Base-by-base conservation (phyloP, 2,888 invertebrate genomes). In the Dasysyrphus tricinctus region DNA sequence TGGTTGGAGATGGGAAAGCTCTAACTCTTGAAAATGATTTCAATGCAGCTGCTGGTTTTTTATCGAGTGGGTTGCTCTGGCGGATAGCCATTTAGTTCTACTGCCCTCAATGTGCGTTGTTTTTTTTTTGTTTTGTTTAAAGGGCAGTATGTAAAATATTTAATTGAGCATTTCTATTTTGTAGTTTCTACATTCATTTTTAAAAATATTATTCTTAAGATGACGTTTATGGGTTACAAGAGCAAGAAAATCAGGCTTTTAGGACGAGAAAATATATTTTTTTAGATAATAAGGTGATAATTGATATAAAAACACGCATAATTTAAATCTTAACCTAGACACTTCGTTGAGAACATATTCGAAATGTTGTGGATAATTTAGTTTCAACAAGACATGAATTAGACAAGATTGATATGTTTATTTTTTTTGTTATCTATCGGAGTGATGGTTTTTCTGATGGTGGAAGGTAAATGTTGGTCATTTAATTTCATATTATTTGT, bases 221-320 rank as follows among this genome's bases (percentile, higher is more conserved):
- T 79, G 82, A 78, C 78, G 69, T 82, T 86, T 79, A 86, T 86
- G 54, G 86, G 86, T 78, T 86, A 76, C 57, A 65, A 79, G 83
- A 79, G 65, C 75, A 86, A 85, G 72, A 70, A 39, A 79, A 75
- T 79, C 32, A 37, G 82, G 70, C 65, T 82, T 86, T 78, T 82
- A 47, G 82, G 72, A 12, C 86, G 65, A 37, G 39, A 29, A n/a
- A 49, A 14, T 24, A 16, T 78, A 56, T 54, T 65, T 86, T 75
- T 79, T 67, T 67, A 67, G 69, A 54, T 69, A 54, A 69, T n/a
- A 54, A 69, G 54, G 69, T 69, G 69, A 54, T 39, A 69, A 69
- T 54, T 69, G 54, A 69, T 39, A 42, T n/a, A 29, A 24, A 29
- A 29, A 39, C n/a, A 49, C 1, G 8, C 7, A 44, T 47, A 34